Evolutionary conservation across 1,140 invertebrate genomes (phyloP), one percentile per base, ranked within the genome.

Genomic region (Saccostrea cuccullata): DNA sequence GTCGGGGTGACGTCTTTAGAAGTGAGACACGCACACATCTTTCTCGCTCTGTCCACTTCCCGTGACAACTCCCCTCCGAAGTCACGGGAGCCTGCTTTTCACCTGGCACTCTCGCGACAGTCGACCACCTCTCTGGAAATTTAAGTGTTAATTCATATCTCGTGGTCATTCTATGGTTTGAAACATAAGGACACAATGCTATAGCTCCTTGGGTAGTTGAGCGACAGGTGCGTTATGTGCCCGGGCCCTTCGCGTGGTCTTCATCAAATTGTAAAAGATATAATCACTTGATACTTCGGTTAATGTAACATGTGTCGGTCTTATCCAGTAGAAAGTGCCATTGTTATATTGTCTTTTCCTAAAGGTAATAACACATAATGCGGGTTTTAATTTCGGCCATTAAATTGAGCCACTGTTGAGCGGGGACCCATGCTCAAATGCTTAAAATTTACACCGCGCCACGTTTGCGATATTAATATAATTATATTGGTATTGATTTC

Each of bases 181-280:
- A 40, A 84, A 56, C 55, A 26, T 55, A 84, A 20, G 82, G 40
- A 55, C n/a, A 26, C 40, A 56, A 55, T 55, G 11, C 55, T 84
- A 84, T 26, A n/a, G 40, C 23, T 55, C 82, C 82, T 56, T 56
- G 55, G 82, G 82, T 84, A 84, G 82, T 55, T 17, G 55, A 55
- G 55, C 30, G 82, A 84, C 82, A 84, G 82, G 82, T 84, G 82
- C 82, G 82, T 40, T 77, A 77, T 77, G 70, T 77, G 70, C 70
- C 70, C 70, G 26, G 36, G 70, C 30, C 70, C 70, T 77, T 77
- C 70, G 70, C 70, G 70, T 84, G 40, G 82, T 84, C 40, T 55
- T 56, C 40, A 55, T 84, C 40, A 55, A 84, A 84, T 55, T 84
- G 82, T 55, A 84, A 84, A 84, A 84, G 82, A 84, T 84, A 84